Percentiles rank a stretch among this genome's conserved stretches.
phyloP scores from a whole-genome alignment of 2,113 vertebrate genomes.

The Canis aureus region DNA sequence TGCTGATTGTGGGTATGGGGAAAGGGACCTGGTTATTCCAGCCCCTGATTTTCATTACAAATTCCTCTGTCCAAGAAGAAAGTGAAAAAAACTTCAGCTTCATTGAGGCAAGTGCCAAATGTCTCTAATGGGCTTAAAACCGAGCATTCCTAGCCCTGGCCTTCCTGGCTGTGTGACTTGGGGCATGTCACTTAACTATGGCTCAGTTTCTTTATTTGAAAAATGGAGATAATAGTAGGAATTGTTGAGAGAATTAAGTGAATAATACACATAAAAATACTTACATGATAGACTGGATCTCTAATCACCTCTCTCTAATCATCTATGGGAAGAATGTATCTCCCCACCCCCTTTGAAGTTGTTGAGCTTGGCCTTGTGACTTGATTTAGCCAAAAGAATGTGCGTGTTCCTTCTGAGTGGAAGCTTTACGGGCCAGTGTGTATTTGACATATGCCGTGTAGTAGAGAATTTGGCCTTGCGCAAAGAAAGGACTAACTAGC shows the following conservation, averaged over 20 bases:
- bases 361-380: neutral
- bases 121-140: neutral
- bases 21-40: neutral
- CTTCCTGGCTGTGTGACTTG: neutral
- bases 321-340: neutral
- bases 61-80: conserved; percentile 6
- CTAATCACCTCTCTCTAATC: neutral
- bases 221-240: neutral
- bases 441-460: neutral
- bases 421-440: neutral
- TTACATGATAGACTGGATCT: neutral
- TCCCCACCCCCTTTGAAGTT: neutral
- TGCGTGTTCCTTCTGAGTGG: neutral
- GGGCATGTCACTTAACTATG: neutral
- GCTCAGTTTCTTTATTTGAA: neutral
- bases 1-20: neutral
- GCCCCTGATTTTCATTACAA: neutral
- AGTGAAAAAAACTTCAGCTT: neutral
- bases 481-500: neutral
- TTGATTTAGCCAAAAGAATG: neutral
- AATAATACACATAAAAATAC: neutral
- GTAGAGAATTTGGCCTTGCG: neutral
- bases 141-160: neutral
- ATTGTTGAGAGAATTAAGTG: neutral
- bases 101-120: neutral